phyloP scores from a whole-genome alignment of 2,888 invertebrate genomes.

The Argyresthia goedartella region DNA sequence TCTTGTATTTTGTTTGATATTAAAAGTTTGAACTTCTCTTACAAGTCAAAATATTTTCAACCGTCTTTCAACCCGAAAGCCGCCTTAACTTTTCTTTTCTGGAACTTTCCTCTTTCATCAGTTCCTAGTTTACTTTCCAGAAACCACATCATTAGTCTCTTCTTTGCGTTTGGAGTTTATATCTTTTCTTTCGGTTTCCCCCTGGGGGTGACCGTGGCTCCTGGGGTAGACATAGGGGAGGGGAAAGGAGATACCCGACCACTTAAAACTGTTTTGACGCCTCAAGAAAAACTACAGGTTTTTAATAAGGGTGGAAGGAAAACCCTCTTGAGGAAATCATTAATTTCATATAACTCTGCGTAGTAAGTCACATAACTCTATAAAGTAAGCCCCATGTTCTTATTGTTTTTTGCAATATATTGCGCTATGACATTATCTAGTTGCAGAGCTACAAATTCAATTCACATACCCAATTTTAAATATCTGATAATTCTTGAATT shows the following conservation, averaged over 20 bases:
- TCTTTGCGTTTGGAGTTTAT: slow-evolving; percentile 6
- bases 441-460: too few relatives aligned
- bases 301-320: slow-evolving; percentile 20
- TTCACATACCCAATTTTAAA: too few relatives aligned
- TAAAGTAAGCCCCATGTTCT: too few relatives aligned
- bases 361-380: slow-evolving; percentile 19
- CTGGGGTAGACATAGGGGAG: slow-evolving; percentile 17
- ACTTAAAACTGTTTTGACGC: slow-evolving; percentile 39
- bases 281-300: slow-evolving; percentile 44
- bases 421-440: too few relatives aligned
- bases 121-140: slow-evolving; percentile 10
- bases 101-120: background rate
- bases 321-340: background rate
- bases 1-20: background rate
- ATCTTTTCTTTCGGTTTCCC: slow-evolving; percentile 25
- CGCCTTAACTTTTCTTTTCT: background rate
- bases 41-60: background rate
- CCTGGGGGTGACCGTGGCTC: slow-evolving; percentile 20
- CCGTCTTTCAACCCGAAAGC: background rate
- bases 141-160: slow-evolving; percentile 37
- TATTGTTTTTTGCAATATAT: too few relatives aligned
- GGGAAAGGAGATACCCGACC: slow-evolving; percentile 33
- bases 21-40: background rate
- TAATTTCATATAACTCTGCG: slow-evolving; percentile 14
- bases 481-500: too few relatives aligned